Evolutionary conservation across 2,113 vertebrate species (phyloP).

Genomic region (Chlorocebus sabaeus): DNA sequence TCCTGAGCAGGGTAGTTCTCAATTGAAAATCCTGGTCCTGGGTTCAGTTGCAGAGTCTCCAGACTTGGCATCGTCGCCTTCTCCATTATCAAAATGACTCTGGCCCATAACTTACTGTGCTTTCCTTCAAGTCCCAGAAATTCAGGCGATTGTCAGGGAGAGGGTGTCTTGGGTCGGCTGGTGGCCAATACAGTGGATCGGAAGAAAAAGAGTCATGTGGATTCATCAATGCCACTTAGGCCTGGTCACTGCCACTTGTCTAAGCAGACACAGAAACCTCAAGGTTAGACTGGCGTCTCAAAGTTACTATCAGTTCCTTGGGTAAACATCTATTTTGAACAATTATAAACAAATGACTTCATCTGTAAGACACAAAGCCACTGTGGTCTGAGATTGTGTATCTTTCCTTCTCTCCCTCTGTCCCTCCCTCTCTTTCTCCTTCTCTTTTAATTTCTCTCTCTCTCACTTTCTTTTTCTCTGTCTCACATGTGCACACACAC

Average conservation of each 20-base stretch:
- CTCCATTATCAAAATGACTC: not conserved
- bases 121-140: not conserved
- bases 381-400: not conserved
- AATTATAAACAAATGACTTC: constrained; percentile 48
- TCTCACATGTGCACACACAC: not conserved
- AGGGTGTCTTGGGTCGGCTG: no score
- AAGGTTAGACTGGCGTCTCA: not conserved
- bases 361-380: not conserved
- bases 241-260: not conserved
- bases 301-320: not conserved
- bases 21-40: not conserved
- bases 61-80: not conserved
- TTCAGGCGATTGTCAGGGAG: not conserved
- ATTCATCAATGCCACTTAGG: no score
- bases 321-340: constrained; percentile 35
- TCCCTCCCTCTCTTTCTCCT: not conserved
- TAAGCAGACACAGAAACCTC: not conserved
- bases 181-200: not conserved
- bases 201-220: not conserved
- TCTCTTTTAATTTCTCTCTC: not conserved
- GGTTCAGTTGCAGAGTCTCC: not conserved
- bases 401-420: not conserved
- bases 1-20: not conserved
- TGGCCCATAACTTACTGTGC: not conserved
- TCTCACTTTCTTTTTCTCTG: not conserved